phyloP scores from a whole-genome alignment of 1,140 invertebrate genomes.

The Megathymus violae region DNA sequence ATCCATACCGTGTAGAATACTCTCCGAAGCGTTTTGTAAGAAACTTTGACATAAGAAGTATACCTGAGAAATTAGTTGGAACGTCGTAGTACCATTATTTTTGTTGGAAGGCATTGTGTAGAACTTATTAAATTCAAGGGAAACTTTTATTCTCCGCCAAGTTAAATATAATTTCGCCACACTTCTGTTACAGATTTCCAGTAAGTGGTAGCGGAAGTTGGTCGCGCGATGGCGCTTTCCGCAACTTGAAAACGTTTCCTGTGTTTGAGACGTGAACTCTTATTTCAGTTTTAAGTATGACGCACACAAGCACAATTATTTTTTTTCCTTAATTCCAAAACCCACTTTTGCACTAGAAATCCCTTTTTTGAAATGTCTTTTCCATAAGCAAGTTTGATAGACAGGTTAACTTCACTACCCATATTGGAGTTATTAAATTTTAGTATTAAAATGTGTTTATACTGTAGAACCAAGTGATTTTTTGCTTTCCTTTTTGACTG shows the following conservation, averaged over 20 bases:
- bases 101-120: background rate
- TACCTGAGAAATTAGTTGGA: background rate
- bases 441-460: too few species aligned
- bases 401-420: too few species aligned
- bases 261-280: constrained; percentile 26
- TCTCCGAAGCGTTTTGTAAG: background rate
- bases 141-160: constrained; percentile 7
- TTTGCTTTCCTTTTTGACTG: too few species aligned
- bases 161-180: constrained; percentile 20
- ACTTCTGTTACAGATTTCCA: constrained; percentile 24
- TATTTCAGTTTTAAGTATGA: constrained; percentile 15
- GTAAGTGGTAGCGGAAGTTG: constrained; percentile 26
- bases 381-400: too few species aligned
- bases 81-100: background rate
- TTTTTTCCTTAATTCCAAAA: too few species aligned
- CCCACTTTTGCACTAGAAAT: too few species aligned
- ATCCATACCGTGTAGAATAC: background rate
- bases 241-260: constrained; percentile 29
- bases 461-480: too few species aligned
- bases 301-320: background rate
- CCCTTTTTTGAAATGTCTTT: too few species aligned
- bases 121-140: background rate
- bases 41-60: background rate
- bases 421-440: too few species aligned
- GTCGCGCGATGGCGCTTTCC: background rate